phyloP scores from a whole-genome alignment of 2,888 invertebrate species.

The Aporophyla nigra region DNA sequence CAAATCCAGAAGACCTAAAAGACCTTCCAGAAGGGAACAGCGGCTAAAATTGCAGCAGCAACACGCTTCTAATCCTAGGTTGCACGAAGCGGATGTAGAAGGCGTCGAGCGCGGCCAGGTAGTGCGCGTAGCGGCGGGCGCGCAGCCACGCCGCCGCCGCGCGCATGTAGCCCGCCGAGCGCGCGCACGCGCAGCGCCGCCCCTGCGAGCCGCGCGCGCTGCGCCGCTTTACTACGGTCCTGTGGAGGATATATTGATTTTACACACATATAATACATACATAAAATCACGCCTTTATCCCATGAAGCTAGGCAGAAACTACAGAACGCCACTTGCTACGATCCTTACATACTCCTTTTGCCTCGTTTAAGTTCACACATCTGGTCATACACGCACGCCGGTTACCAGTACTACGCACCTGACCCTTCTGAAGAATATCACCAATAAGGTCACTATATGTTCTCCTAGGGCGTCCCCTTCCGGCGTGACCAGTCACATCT shows the following conservation, averaged over 20 bases:
- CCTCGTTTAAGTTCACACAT: too few relatives aligned
- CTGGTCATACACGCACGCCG: too few relatives aligned
- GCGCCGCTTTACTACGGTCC: constrained; percentile 80
- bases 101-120: constrained; percentile 78
- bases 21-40: constrained; percentile 21
- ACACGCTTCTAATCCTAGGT: constrained; percentile 82
- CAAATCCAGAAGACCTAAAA: constrained; percentile 3
- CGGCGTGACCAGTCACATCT: too few relatives aligned
- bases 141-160: constrained; percentile 78
- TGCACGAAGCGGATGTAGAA: constrained; percentile 84
- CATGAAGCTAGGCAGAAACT: too few relatives aligned
- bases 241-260: constrained; percentile 53
- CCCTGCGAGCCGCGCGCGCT: constrained; percentile 57
- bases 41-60: constrained; percentile 84
- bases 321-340: too few relatives aligned
- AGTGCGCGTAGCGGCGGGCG: constrained; percentile 77
- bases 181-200: constrained; percentile 60
- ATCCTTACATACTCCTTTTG: too few relatives aligned
- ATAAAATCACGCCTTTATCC: too few relatives aligned
- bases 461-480: too few relatives aligned
- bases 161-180: constrained; percentile 69
- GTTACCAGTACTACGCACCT: too few relatives aligned
- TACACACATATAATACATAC: too few relatives aligned
- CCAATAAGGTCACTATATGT: too few relatives aligned
- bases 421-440: too few relatives aligned